Evolutionary conservation across 23 tunicate genomes (phyloP).

Genomic region (Styela clava): DNA sequence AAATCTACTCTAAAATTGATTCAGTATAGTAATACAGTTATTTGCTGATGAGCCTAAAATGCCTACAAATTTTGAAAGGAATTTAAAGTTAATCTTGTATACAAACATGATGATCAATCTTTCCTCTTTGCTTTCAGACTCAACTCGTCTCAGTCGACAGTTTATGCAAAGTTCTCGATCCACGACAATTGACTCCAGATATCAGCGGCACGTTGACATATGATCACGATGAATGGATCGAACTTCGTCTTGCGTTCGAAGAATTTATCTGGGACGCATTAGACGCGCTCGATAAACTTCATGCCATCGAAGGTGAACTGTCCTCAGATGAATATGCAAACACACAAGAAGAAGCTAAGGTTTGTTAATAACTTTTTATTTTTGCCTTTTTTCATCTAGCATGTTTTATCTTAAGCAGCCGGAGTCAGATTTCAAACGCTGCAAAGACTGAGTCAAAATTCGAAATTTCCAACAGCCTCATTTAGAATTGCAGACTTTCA

Average conservation of each 20-base stretch:
- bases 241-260: conserved; percentile 80
- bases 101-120: too few species aligned
- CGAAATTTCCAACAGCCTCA: too few species aligned
- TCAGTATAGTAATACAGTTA: too few species aligned
- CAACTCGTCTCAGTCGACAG: conserved; percentile 80
- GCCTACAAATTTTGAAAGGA: too few species aligned
- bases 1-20: too few species aligned
- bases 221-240: conserved; percentile 96
- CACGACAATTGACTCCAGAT: conserved; percentile 80
- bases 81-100: too few species aligned
- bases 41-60: too few species aligned
- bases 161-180: conserved; percentile 47
- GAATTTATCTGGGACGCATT: conserved; percentile 89
- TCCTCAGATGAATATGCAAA: conserved; percentile 52
- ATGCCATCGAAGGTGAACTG: conserved; percentile 53
- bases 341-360: conserved; percentile 78
- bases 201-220: conserved; percentile 71
- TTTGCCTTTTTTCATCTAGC: background rate
- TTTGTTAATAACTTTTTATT: conserved; percentile 1
- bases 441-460: too few species aligned
- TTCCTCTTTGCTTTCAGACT: too few species aligned
- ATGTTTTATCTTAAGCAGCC: background rate
- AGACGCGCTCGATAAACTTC: conserved; percentile 77
- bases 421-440: too few species aligned
- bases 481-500: too few species aligned